These are phyloP conservation scores for Anthoptus insignis DNA, from an alignment of 2,888 invertebrate species.

Conservation along the genomic window DNA sequence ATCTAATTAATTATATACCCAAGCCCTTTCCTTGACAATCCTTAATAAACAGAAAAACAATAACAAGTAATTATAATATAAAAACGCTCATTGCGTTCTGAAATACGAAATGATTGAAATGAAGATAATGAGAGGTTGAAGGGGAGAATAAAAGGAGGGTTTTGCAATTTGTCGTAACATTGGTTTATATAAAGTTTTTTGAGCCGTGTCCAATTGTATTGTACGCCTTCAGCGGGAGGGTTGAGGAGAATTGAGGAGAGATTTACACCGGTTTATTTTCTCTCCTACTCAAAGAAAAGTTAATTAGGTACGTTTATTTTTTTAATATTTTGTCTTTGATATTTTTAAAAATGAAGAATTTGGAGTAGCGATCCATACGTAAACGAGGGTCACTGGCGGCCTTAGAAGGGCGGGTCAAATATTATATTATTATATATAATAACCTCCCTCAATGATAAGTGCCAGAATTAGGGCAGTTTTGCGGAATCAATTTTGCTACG, in stretches of 20 bases:
- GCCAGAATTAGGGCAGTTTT: no score
- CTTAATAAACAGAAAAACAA: no score
- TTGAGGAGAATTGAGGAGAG: slow-evolving; percentile 7
- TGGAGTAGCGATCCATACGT: no score
- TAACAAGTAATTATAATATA: not conserved
- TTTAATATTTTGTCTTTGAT: no score
- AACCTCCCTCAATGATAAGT: no score
- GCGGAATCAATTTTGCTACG: no score
- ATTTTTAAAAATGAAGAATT: no score
- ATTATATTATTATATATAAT: no score
- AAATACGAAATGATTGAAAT: slow-evolving; percentile 10
- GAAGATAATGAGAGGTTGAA: slow-evolving; percentile 20
- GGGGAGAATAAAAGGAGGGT: slow-evolving; percentile 35
- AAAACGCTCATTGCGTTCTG: not conserved
- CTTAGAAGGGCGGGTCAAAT: no score
- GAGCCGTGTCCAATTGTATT: slow-evolving; percentile 36
- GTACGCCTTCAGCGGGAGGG: slow-evolving; percentile 11
- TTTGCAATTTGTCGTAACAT: slow-evolving; percentile 39
- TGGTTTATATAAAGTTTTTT: slow-evolving; percentile 38
- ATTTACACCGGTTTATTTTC: slow-evolving; percentile 18
- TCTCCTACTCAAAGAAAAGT: not conserved
- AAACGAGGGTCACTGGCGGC: no score
- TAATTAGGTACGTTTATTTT: slow-evolving; percentile 6
- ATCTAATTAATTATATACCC: no score
- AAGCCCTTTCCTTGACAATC: not conserved